phyloP scores from a whole-genome alignment of 2,888 invertebrate species.

The Ephialtes manifestator region DNA sequence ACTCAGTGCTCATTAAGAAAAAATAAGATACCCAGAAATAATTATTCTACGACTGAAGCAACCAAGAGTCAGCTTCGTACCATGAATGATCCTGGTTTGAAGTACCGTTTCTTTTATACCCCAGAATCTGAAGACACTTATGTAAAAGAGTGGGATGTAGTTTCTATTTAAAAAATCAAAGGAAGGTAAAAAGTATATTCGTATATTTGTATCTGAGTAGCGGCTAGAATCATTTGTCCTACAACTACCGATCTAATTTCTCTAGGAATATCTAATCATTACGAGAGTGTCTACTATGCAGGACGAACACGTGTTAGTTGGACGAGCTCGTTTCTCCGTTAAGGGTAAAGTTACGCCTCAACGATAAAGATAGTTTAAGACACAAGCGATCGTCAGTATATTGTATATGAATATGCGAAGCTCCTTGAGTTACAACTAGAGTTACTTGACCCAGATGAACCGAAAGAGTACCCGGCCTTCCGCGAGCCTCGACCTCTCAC shows the following conservation, averaged over 20 bases:
- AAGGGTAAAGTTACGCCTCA: slow-evolving; percentile 58
- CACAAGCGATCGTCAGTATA: background rate
- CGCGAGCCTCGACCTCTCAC: slow-evolving; percentile 72
- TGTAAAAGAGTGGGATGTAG: no score
- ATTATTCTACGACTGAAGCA: slow-evolving; percentile 10
- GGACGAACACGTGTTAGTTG: slow-evolving; percentile 39
- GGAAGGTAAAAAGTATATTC: no score
- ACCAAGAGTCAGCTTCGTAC: background rate
- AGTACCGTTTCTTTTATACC: no score
- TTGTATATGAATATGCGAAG: slow-evolving; percentile 43
- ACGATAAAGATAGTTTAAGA: slow-evolving; percentile 27
- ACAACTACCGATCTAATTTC: slow-evolving; percentile 65
- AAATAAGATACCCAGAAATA: slow-evolving; percentile 3
- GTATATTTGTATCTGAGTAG: slow-evolving; percentile 15
- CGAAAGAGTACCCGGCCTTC: slow-evolving; percentile 70
- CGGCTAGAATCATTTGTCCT: slow-evolving; percentile 55
- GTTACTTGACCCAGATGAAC: slow-evolving; percentile 78
- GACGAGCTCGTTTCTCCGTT: slow-evolving; percentile 37
- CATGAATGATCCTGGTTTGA: no score
- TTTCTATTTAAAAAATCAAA: no score
- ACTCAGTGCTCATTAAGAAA: slow-evolving; percentile 50
- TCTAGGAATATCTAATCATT: slow-evolving; percentile 15
- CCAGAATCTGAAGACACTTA: no score
- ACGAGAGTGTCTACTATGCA: slow-evolving; percentile 32
- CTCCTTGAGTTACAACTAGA: slow-evolving; percentile 76